A percentile compares a stretch with the other conserved stretches of the same genome.
Evolutionary conservation across 2,113 vertebrate species (phyloP).

Genomic region (Ariopsis seemanni): DNA sequence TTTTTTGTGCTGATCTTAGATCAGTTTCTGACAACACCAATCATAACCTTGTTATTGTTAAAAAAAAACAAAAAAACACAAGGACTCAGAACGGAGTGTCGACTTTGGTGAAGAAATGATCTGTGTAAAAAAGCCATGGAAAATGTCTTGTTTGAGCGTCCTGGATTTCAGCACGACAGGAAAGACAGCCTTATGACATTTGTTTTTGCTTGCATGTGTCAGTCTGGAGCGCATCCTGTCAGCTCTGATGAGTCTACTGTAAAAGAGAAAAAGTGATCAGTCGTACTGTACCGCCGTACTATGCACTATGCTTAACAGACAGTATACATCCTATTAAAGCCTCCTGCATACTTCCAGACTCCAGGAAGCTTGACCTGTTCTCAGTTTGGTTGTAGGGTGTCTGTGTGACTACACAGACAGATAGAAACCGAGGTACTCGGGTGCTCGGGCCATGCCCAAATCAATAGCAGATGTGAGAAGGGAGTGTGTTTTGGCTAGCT

Average conservation of each 20-base stretch:
- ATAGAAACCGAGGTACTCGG: constrained; percentile 39
- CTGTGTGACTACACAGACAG: constrained; percentile 37
- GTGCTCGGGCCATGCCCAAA: constrained; percentile 44
- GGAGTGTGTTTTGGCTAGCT: constrained; percentile 43
- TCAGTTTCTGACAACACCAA: background rate
- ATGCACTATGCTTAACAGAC: background rate
- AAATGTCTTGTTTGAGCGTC: constrained; percentile 8
- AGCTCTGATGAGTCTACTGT: background rate
- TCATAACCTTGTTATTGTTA: background rate
- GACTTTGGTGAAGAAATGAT: background rate
- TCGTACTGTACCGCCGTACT: background rate
- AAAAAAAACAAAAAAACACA: background rate
- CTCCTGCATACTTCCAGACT: constrained; percentile 2
- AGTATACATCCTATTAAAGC: constrained; percentile 12
- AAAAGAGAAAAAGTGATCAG: constrained; percentile 7
- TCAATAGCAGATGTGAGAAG: constrained; percentile 51
- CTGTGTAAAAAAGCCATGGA: background rate
- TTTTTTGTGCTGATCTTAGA: constrained; percentile 30
- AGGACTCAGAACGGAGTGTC: background rate
- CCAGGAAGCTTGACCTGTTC: constrained; percentile 22
- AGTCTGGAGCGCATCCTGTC: constrained; percentile 42
- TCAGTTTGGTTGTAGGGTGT: constrained; percentile 10
- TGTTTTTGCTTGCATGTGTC: constrained; percentile 17
- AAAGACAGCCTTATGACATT: constrained; percentile 33
- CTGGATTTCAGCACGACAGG: constrained; percentile 21